phyloP scores from a whole-genome alignment of 2,113 vertebrate species.

The Labeo rohita region DNA sequence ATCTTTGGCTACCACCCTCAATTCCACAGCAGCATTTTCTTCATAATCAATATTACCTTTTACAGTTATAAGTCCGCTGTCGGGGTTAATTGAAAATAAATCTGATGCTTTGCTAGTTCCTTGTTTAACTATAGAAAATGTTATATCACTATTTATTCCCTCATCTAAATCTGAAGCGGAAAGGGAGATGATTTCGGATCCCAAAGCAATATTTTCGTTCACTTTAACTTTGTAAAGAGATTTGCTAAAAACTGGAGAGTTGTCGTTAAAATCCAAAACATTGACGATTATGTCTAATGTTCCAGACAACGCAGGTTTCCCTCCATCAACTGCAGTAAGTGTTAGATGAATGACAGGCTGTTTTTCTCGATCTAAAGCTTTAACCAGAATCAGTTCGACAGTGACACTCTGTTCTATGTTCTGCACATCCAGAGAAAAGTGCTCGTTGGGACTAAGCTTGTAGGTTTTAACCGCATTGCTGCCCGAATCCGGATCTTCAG shows the following conservation, averaged over 20 bases:
- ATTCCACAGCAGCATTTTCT: conserved; percentile 41
- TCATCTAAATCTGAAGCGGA: conserved; percentile 67
- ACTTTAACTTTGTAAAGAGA: conserved; percentile 64
- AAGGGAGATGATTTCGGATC: conserved; percentile 59
- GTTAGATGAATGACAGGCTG: conserved; percentile 59
- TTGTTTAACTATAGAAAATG: conserved; percentile 41
- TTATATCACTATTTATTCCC: conserved; percentile 61
- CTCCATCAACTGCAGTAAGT: conserved; percentile 70
- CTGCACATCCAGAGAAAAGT: conserved; percentile 63
- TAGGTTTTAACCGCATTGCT: conserved; percentile 66
- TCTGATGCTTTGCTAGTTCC: conserved; percentile 11
- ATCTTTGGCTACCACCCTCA: conserved; percentile 48
- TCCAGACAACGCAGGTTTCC: conserved; percentile 66
- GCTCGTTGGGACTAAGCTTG: conserved; percentile 62
- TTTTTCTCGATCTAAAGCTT: conserved; percentile 70
- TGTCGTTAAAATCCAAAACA: conserved; percentile 69
- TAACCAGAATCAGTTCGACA: conserved; percentile 71
- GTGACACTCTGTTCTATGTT: conserved; percentile 71
- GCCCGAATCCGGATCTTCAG: conserved; percentile 68
- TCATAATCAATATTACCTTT: conserved; percentile 50
- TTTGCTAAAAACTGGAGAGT: conserved; percentile 63
- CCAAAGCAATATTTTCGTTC: conserved; percentile 59
- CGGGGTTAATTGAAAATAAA: conserved; percentile 35
- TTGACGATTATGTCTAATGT: conserved; percentile 61
- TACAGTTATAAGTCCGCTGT: conserved; percentile 41